These are phyloP conservation scores for Indri indri DNA, from an alignment of 2,113 vertebrate genomes.

Conservation along the genomic window DNA sequence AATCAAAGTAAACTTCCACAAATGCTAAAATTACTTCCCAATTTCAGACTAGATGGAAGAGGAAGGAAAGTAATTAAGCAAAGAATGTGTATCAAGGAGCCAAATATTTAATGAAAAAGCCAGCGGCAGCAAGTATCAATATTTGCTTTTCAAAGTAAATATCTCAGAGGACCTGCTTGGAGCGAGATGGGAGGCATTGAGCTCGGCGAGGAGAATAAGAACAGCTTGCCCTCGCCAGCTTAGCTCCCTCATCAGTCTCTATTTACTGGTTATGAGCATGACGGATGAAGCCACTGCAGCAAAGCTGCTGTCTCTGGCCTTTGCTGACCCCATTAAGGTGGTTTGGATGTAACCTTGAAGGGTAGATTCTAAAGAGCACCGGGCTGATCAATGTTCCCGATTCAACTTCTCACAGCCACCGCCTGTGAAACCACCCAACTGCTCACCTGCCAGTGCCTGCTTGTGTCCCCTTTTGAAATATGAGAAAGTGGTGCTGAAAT, in stretches of 20 bases:
- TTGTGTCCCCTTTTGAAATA: not conserved
- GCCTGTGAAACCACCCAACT: not conserved
- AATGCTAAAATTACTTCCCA: not conserved
- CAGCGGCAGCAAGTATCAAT: constrained; percentile 48
- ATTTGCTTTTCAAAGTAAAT: constrained; percentile 64
- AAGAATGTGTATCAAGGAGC: not conserved
- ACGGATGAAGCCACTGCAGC: constrained; percentile 35
- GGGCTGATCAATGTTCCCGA: constrained; percentile 71
- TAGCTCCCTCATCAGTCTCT: constrained; percentile 67
- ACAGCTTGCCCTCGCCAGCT: not conserved
- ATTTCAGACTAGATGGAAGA: constrained; percentile 5
- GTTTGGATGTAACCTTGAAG: constrained; percentile 76
- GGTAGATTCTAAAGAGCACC: constrained; percentile 64
- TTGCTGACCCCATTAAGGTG: not conserved
- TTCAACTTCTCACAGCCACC: constrained; percentile 43
- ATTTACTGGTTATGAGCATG: constrained; percentile 49
- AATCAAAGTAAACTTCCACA: constrained; percentile 12
- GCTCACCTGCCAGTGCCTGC: constrained; percentile 29
- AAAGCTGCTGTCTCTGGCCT: constrained; percentile 39
- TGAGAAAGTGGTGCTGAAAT: not conserved
- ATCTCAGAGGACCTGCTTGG: not conserved
- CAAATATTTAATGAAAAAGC: constrained; percentile 51
- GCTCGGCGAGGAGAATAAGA: not conserved
- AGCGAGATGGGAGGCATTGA: not conserved
- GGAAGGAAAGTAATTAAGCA: constrained; percentile 49